Percentiles rank a stretch among this genome's conserved stretches.
Evolutionary conservation across 2,113 vertebrate species (phyloP).

Genomic region (Lamprotornis superbus): DNA sequence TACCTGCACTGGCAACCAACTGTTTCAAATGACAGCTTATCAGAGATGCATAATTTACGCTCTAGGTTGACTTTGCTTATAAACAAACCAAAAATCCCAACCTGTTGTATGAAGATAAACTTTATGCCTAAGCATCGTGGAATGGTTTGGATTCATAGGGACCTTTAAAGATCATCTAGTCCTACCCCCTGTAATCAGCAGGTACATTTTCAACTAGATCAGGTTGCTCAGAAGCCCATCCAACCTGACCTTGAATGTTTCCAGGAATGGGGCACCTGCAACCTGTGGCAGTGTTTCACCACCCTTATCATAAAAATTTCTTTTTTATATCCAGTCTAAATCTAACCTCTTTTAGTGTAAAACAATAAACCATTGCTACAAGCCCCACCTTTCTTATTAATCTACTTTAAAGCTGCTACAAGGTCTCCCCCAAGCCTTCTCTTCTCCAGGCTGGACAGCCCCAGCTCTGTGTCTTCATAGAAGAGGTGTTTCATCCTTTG

Average conservation of each 20-base stretch:
- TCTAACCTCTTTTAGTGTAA: background rate
- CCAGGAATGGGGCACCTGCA: background rate
- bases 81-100: background rate
- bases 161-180: background rate
- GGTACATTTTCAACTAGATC: background rate
- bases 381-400: background rate
- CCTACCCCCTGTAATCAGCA: background rate
- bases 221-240: background rate
- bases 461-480: background rate
- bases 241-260: background rate
- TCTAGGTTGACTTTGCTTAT: background rate
- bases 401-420: background rate
- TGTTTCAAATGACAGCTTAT: background rate
- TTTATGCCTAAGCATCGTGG: background rate
- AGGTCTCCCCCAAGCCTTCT: background rate
- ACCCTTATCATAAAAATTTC: background rate
- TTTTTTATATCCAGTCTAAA: background rate
- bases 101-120: background rate
- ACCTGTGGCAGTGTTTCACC: background rate
- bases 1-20: background rate
- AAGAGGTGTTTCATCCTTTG: background rate
- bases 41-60: background rate
- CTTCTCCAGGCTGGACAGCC: background rate
- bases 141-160: background rate
- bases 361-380: background rate